Conservation (phyloP, 1,140 invertebrate genomes). For the Antheraea pernyi region DNA sequence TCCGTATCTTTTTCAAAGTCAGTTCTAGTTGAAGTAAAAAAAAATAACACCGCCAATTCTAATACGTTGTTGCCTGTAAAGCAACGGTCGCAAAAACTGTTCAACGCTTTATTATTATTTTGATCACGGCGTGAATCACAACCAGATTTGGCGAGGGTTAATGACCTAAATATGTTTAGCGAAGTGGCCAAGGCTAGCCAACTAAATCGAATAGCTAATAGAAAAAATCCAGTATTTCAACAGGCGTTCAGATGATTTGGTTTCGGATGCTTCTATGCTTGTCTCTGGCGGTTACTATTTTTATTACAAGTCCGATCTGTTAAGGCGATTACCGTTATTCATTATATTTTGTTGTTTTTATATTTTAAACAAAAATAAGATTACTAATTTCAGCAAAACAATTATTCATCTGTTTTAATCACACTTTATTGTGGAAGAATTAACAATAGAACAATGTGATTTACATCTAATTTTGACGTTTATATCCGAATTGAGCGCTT, state of each 20-base stretch:
- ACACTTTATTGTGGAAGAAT: neutral
- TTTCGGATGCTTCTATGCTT: slow-evolving; percentile 39
- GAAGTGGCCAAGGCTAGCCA: slow-evolving; percentile 71
- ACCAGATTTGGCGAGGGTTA: slow-evolving; percentile 75
- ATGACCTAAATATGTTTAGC: slow-evolving; percentile 75
- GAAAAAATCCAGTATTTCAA: slow-evolving; percentile 59
- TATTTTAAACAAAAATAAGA: neutral
- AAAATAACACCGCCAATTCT: slow-evolving; percentile 46
- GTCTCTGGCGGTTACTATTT: slow-evolving; percentile 32
- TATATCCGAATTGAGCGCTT: slow-evolving; percentile 6
- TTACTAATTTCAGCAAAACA: too few relatives aligned
- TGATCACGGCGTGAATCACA: slow-evolving; percentile 73
- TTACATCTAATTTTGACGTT: neutral
- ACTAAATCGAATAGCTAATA: slow-evolving; percentile 63
- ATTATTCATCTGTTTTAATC: too few relatives aligned
- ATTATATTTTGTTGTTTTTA: neutral
- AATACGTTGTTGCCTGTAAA: slow-evolving; percentile 51
- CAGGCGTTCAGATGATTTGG: slow-evolving; percentile 46
- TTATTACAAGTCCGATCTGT: slow-evolving; percentile 41
- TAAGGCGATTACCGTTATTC: slow-evolving; percentile 50
- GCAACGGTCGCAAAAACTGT: slow-evolving; percentile 70
- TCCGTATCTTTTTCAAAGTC: slow-evolving; percentile 52
- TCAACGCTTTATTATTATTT: slow-evolving; percentile 71
- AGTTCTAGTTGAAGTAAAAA: slow-evolving; percentile 17
- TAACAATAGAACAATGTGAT: neutral